These are phyloP conservation scores for Caenorhabditis sp. DNA, from an alignment of 2,888 invertebrate genomes.

Conservation along the genomic window DNA sequence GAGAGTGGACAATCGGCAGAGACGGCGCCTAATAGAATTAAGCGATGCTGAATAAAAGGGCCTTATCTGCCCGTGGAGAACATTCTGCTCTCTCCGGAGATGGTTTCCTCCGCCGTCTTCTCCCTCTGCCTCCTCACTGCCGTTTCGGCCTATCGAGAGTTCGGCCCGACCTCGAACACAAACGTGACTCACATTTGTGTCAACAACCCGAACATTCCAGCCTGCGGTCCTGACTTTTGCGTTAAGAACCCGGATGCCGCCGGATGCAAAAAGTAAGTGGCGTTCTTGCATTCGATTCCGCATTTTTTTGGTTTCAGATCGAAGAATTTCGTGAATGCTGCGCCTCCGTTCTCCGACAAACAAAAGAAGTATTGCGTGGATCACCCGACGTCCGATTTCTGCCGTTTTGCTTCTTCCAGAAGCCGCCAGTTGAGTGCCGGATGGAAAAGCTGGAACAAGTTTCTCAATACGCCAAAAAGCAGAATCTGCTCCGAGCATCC, in stretches of 20 bases:
- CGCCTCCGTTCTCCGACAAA: neutral
- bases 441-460: too few species aligned
- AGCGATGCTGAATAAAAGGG: too few species aligned
- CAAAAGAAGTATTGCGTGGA: neutral
- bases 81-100: conserved; percentile 3
- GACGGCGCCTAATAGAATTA: too few species aligned
- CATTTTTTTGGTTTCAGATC: neutral
- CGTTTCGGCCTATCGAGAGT: neutral
- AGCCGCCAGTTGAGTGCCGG: neutral
- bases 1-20: too few species aligned
- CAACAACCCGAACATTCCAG: neutral
- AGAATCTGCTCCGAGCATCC: conserved; percentile 1
- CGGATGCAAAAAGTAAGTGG: neutral
- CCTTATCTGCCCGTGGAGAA: too few species aligned
- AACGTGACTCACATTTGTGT: conserved; percentile 1
- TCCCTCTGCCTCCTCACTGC: neutral
- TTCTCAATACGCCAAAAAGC: too few species aligned
- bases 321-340: neutral
- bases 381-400: neutral
- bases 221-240: conserved; percentile 2
- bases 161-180: neutral
- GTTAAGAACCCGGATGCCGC: conserved; percentile 1
- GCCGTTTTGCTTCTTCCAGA: neutral
- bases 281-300: neutral
- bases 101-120: neutral